A percentile compares a stretch with the other conserved stretches of the same genome.
Conservation (phyloP, 2,797 vertebrate species). For the Gymnopithys bicolor region DNA sequence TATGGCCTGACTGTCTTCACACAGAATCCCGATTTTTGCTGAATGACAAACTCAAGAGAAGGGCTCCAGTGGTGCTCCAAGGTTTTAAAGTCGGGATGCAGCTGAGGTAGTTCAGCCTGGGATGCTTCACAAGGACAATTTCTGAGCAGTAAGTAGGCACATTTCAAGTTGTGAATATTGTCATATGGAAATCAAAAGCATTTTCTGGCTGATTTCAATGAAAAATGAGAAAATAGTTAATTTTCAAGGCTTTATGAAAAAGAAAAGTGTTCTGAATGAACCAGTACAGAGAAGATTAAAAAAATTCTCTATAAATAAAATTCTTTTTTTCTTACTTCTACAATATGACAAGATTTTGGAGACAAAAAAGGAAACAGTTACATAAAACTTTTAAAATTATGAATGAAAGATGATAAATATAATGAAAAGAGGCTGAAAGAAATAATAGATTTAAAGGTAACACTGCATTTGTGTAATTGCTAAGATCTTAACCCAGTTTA, state of each 20-base stretch:
- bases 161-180: not conserved
- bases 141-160: not conserved
- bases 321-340: not conserved
- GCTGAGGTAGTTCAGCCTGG: not conserved
- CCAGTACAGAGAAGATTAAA: conserved; percentile 32
- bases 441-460: conserved; percentile 56
- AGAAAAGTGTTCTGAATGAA: not conserved
- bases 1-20: not conserved
- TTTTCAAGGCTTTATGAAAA: not conserved
- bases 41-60: accelerated
- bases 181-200: not conserved
- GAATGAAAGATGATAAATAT: conserved; percentile 17
- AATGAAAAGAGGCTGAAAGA: conserved; percentile 7
- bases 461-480: conserved; percentile 55
- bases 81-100: not conserved
- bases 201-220: not conserved
- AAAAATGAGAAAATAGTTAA: not conserved
- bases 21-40: not conserved
- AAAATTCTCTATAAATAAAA: conserved; percentile 9
- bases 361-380: conserved; percentile 34
- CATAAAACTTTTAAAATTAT: conserved; percentile 58
- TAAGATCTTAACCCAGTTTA: conserved; percentile 40
- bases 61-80: not conserved
- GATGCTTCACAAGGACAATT: not conserved
- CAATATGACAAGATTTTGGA: not conserved